Conservation (phyloP, 1,140 invertebrate genomes). For the Rhizoglyphus robini region DNA sequence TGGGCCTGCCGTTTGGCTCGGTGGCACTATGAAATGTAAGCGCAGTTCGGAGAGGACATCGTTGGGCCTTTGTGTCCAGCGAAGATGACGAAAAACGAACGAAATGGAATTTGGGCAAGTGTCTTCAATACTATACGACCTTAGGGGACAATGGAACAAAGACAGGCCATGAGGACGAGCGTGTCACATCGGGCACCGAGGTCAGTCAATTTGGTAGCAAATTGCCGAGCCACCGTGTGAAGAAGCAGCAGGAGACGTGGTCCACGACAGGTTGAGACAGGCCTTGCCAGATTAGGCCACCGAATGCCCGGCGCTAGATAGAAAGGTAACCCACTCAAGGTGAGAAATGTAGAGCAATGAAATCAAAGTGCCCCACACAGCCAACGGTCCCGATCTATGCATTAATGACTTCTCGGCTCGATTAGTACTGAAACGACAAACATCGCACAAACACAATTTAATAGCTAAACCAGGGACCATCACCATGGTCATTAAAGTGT, state of each 20-base stretch:
- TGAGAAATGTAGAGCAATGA: too few species aligned
- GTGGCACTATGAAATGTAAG: not conserved
- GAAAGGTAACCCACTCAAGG: too few species aligned
- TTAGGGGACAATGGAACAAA: conserved; percentile 3
- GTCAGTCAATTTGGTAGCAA: conserved; percentile 7
- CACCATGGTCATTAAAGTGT: too few species aligned
- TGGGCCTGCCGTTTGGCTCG: too few species aligned
- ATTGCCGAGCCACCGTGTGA: not conserved
- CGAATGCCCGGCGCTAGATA: too few species aligned
- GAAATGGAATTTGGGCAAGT: conserved; percentile 13
- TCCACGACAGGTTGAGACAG: not conserved
- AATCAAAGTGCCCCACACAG: too few species aligned
- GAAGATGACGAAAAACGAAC: not conserved
- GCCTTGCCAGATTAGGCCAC: not conserved
- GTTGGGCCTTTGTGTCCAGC: not conserved
- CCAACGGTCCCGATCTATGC: too few species aligned
- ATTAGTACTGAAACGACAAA: too few species aligned
- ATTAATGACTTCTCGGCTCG: too few species aligned
- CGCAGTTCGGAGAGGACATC: not conserved
- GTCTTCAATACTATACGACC: not conserved
- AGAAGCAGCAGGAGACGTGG: conserved; percentile 10
- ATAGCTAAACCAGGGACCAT: too few species aligned
- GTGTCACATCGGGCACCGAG: not conserved
- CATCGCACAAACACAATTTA: too few species aligned
- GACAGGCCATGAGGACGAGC: not conserved